phyloP scores from a whole-genome alignment of 2,797 vertebrate genomes.

The Hemibagrus guttatus region DNA sequence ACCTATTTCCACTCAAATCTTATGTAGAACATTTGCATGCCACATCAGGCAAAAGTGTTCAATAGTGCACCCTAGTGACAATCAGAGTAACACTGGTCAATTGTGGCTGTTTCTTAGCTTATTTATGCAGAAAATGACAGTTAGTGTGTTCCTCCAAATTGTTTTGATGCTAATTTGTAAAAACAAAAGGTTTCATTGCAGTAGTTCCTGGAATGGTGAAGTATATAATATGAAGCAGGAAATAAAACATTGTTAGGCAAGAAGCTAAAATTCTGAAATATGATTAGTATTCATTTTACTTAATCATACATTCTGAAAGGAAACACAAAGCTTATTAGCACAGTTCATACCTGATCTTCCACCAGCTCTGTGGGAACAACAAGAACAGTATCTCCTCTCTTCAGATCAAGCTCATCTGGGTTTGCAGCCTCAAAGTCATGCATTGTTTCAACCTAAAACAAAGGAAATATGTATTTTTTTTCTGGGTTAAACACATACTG shows the following conservation, averaged over 20 bases:
- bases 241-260: not conserved
- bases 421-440: constrained; percentile 97
- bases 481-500: not conserved
- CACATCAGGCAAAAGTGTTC: not conserved
- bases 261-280: not conserved
- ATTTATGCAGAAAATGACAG: not conserved
- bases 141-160: not conserved
- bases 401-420: constrained; percentile 89
- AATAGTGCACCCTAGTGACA: not conserved
- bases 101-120: not conserved
- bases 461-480: not conserved
- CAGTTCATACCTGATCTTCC: constrained; percentile 87
- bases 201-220: not conserved
- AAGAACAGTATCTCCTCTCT: constrained; percentile 86
- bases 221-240: not conserved
- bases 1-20: not conserved
- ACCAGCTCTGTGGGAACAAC: constrained; percentile 84
- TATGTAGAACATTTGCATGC: not conserved
- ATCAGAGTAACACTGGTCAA: not conserved
- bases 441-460: constrained; percentile 86
- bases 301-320: not conserved
- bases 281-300: not conserved
- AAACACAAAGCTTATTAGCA: not conserved
- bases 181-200: not conserved
- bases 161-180: not conserved